These are phyloP conservation scores for Neogale vison DNA, from an alignment of 2,113 vertebrate species.

Conservation along the genomic window DNA sequence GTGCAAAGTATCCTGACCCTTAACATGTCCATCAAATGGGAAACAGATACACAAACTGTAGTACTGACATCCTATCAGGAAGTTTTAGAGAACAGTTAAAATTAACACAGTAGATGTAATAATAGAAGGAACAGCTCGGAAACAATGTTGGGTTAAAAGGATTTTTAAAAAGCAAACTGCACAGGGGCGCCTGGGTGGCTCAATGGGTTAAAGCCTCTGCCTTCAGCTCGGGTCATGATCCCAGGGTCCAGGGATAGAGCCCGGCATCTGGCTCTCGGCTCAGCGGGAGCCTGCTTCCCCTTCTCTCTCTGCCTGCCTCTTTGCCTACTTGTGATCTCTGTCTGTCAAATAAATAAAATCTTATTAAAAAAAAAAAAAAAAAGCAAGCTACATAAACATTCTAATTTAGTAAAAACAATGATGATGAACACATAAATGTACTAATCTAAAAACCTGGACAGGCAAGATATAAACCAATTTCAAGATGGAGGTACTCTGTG, in stretches of 20 bases:
- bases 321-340: too few relatives aligned
- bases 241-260: too few relatives aligned
- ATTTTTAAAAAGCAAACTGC: not conserved
- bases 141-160: not conserved
- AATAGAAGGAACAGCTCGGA: not conserved
- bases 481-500: not conserved
- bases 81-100: slow-evolving; percentile 32
- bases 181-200: not conserved
- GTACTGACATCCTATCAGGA: not conserved
- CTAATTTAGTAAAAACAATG: not conserved
- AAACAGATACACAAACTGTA: not conserved
- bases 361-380: too few relatives aligned
- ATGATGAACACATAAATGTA: not conserved
- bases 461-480: not conserved
- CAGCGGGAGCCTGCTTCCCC: too few relatives aligned
- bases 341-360: too few relatives aligned
- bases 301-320: too few relatives aligned
- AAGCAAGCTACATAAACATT: not conserved
- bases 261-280: too few relatives aligned
- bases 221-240: too few relatives aligned
- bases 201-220: too few relatives aligned
- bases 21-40: not conserved
- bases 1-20: not conserved
- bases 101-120: not conserved
- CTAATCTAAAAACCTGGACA: not conserved